Conservation (phyloP, 2,888 invertebrate species). For the Microctonus hyperodae region DNA sequence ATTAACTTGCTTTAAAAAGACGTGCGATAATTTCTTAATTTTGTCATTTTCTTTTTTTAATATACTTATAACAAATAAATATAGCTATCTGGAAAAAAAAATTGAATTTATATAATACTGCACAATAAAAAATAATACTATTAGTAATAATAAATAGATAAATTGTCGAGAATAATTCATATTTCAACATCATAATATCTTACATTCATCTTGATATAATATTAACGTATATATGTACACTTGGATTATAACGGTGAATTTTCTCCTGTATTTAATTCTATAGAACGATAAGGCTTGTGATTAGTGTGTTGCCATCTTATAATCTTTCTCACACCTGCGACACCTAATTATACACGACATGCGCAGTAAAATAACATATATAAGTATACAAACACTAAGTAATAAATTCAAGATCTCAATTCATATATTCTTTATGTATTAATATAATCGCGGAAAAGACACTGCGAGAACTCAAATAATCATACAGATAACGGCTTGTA, state of each 20-base stretch:
- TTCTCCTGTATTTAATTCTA: neutral
- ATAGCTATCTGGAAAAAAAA: too few relatives aligned
- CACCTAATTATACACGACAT: slow-evolving; percentile 3
- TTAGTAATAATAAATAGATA: too few relatives aligned
- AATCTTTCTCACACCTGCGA: slow-evolving; percentile 11
- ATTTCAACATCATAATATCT: neutral
- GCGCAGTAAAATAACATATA: too few relatives aligned
- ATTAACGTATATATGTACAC: neutral
- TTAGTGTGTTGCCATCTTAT: slow-evolving; percentile 4
- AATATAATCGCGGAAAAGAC: neutral
- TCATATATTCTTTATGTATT: neutral
- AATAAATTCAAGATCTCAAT: neutral
- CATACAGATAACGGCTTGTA: neutral
- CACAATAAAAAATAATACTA: too few relatives aligned
- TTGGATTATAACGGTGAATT: slow-evolving; percentile 8
- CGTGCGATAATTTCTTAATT: slow-evolving; percentile 16
- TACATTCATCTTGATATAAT: neutral
- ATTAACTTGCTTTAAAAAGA: slow-evolving; percentile 6
- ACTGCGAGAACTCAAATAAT: neutral
- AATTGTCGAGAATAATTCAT: neutral
- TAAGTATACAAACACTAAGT: too few relatives aligned
- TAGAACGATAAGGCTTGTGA: neutral
- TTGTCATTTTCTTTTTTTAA: neutral
- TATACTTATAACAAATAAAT: too few relatives aligned
- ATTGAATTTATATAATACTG: too few relatives aligned